These are phyloP conservation scores for Steinernema carpocapsae DNA, from an alignment of 2,888 invertebrate species.

Conservation along the genomic window DNA sequence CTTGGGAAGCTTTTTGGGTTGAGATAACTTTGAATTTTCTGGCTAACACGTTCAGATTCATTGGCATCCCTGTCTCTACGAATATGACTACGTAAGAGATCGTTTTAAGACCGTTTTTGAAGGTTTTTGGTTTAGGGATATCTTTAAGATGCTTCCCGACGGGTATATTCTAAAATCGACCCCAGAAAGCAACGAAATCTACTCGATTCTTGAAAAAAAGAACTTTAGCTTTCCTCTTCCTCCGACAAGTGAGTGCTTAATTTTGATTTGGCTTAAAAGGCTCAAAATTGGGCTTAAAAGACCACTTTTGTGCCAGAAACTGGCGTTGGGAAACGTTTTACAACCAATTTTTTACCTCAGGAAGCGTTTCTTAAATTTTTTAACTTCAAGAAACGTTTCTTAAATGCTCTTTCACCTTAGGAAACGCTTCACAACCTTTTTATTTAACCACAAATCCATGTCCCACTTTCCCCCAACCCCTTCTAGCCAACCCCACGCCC, in stretches of 20 bases:
- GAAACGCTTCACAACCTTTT: no score
- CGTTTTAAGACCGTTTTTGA: not conserved
- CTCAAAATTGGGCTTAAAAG: no score
- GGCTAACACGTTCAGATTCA: slow-evolving; percentile 7
- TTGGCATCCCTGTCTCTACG: not conserved
- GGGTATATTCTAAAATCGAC: not conserved
- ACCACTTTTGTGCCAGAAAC: no score
- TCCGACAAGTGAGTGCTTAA: not conserved
- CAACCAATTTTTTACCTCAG: no score
- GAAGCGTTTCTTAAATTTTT: no score
- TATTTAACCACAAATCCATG: not conserved
- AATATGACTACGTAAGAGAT: not conserved
- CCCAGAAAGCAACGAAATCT: not conserved
- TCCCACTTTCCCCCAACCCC: not conserved
- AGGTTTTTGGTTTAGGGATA: not conserved
- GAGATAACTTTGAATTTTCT: not conserved
- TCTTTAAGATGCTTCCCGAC: slow-evolving; percentile 21
- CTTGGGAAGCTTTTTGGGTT: slow-evolving; percentile 6
- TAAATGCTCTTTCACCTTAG: no score
- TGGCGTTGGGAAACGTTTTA: no score
- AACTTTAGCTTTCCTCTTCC: not conserved
- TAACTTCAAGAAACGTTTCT: no score
- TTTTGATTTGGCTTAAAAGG: no score
- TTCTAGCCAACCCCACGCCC: slow-evolving; percentile 14
- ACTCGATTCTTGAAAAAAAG: not conserved